phyloP scores from a whole-genome alignment of 2,113 vertebrate species.

The Aptenodytes patagonicus region DNA sequence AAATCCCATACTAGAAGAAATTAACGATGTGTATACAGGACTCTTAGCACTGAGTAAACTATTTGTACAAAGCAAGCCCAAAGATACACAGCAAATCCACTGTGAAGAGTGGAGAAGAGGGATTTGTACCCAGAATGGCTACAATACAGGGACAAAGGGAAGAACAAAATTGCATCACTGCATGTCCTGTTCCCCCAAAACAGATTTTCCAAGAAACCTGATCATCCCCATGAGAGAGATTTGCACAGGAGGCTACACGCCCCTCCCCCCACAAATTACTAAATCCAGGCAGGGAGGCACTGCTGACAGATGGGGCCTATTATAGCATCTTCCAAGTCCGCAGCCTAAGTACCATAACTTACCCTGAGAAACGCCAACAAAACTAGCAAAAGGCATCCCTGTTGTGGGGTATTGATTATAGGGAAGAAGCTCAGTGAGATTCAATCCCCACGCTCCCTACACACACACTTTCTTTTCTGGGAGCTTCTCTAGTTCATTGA shows the following conservation, averaged over 20 bases:
- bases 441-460: not conserved
- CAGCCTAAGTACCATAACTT: no score
- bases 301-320: not conserved
- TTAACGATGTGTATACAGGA: slow-evolving; percentile 30
- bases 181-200: not conserved
- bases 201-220: not conserved
- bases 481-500: not conserved
- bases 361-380: not conserved
- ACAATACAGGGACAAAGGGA: not conserved
- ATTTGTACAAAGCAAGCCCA: slow-evolving; percentile 28
- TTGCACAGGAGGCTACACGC: not conserved
- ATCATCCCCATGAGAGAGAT: accelerated
- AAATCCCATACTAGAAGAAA: slow-evolving; percentile 16
- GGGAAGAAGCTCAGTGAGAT: not conserved
- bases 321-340: accelerated
- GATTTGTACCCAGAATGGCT: not conserved
- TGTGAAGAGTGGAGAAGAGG: not conserved
- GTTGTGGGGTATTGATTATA: accelerated
- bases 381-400: not conserved
- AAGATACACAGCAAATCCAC: not conserved
- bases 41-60: slow-evolving; percentile 5
- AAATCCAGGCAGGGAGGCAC: not conserved
- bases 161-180: accelerated
- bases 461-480: not conserved
- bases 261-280: not conserved